phyloP scores from a whole-genome alignment of 2,888 invertebrate species.

The Syrista parreyssii region DNA sequence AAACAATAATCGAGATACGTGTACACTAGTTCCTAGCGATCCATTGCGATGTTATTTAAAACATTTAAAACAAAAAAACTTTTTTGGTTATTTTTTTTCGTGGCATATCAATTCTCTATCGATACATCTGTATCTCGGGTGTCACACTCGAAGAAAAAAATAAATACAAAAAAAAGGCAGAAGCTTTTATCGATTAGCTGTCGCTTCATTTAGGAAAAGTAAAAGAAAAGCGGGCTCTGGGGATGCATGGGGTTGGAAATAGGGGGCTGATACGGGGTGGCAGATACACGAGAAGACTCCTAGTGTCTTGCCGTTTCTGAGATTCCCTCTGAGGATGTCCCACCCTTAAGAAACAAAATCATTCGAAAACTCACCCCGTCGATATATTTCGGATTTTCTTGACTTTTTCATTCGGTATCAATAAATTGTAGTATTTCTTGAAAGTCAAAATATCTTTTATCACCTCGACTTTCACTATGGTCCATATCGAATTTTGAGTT shows the following conservation, averaged over 20 bases:
- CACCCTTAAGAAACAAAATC: background rate
- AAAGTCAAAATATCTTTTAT: background rate
- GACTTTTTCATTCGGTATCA: conserved; percentile 10
- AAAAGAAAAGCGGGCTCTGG: conserved; percentile 62
- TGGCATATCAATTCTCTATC: too few species aligned
- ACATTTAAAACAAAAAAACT: too few species aligned
- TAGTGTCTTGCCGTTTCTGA: conserved; percentile 44
- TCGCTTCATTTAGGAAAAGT: conserved; percentile 61
- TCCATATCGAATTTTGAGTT: too few species aligned
- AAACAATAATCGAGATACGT: too few species aligned
- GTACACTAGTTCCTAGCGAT: too few species aligned
- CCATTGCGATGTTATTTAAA: too few species aligned
- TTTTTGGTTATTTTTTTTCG: too few species aligned
- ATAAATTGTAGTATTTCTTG: background rate
- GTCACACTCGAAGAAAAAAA: too few species aligned
- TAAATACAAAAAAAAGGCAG: conserved; percentile 26
- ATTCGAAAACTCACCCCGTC: background rate
- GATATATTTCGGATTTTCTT: conserved; percentile 4
- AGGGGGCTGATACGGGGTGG: conserved; percentile 46
- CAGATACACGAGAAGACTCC: conserved; percentile 62
- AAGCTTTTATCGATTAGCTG: conserved; percentile 60
- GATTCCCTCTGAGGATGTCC: background rate
- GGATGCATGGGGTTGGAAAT: conserved; percentile 38
- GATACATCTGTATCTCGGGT: too few species aligned
- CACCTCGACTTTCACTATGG: background rate